Evolutionary conservation across 2,888 invertebrate genomes (phyloP).

Genomic region (Lapara coniferarum): DNA sequence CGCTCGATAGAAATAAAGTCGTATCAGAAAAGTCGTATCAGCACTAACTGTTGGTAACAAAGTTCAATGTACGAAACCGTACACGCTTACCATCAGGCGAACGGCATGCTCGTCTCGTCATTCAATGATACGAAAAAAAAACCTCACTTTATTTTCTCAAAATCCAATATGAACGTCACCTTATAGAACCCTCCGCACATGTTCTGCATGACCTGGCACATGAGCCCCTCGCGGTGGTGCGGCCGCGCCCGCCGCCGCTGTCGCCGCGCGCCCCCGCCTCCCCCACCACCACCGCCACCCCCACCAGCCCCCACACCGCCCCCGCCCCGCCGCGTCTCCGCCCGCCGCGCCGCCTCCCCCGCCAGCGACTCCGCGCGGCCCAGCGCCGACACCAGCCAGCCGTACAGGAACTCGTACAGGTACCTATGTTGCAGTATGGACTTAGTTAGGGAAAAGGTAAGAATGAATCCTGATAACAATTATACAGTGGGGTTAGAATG

Average conservation of each 20-base stretch:
- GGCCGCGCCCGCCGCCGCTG: conserved; percentile 89
- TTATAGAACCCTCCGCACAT: conserved; percentile 98
- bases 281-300: conserved; percentile 81
- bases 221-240: conserved; percentile 92
- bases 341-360: conserved; percentile 81
- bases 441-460: no score
- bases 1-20: no score
- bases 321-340: conserved; percentile 56
- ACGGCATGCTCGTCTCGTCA: no score
- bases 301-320: conserved; percentile 93
- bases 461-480: no score
- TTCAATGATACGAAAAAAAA: no score
- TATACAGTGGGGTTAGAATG: no score
- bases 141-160: no score
- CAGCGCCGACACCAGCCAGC: conserved; percentile 95
- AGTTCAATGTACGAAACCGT: no score
- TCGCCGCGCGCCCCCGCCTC: conserved; percentile 70
- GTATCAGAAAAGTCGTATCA: no score
- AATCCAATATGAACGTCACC: conserved; percentile 66
- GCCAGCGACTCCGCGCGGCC: conserved; percentile 94
- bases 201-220: conserved; percentile 95
- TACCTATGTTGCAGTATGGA: conserved; percentile 83
- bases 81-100: no score
- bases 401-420: conserved; percentile 96
- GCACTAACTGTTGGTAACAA: no score